These are phyloP conservation scores for Fukomys damarensis DNA, from an alignment of 2,113 vertebrate genomes.

Conservation along the genomic window DNA sequence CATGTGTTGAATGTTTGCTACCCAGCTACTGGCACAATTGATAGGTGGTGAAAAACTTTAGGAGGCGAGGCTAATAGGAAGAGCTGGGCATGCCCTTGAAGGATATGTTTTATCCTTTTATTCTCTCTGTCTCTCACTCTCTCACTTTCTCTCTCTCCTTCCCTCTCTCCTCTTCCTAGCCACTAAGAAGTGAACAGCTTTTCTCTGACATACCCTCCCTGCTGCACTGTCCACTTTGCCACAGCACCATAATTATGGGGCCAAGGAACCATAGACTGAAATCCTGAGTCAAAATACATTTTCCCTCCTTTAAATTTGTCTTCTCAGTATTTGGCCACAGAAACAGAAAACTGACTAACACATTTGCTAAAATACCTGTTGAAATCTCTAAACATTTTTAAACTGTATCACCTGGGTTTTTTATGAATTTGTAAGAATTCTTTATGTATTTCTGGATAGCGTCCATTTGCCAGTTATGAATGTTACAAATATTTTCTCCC, in stretches of 20 bases:
- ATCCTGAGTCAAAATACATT: neutral
- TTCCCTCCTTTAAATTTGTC: neutral
- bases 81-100: neutral
- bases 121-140: neutral
- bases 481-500: conserved; percentile 20
- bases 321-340: neutral
- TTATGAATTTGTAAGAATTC: neutral
- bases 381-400: neutral
- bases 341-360: neutral
- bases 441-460: neutral
- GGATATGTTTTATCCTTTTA: neutral
- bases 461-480: conserved; percentile 1
- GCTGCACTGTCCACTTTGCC: neutral
- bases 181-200: neutral
- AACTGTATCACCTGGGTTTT: neutral
- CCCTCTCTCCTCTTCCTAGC: neutral
- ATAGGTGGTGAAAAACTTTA: neutral
- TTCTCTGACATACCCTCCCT: neutral
- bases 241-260: neutral
- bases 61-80: neutral
- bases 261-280: neutral
- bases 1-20: neutral
- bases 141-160: neutral
- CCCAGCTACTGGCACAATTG: neutral
- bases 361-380: neutral